phyloP scores from a whole-genome alignment of 2,797 vertebrate genomes.

The Sciurus vulgaris region DNA sequence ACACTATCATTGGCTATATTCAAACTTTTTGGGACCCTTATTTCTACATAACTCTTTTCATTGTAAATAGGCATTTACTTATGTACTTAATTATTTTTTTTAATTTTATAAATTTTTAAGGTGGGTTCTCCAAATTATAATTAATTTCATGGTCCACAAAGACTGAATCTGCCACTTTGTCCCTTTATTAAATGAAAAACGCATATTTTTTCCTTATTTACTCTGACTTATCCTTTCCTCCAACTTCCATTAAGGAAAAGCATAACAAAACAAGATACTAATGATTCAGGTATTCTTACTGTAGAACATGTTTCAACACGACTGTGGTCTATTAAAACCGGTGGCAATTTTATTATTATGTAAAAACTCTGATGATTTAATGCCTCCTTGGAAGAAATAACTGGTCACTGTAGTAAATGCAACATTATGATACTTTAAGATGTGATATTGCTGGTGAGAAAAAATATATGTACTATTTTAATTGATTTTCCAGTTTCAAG shows the following conservation, averaged over 20 bases:
- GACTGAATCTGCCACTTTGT: neutral
- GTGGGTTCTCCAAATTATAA: neutral
- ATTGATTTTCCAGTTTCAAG: slow-evolving; percentile 47
- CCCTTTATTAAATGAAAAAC: neutral
- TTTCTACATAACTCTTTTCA: neutral
- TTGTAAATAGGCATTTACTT: slow-evolving; percentile 20
- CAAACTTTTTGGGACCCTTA: neutral
- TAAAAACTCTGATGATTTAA: slow-evolving; percentile 25
- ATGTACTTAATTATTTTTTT: neutral
- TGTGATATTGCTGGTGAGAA: neutral
- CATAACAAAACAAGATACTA: neutral
- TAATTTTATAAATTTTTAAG: neutral
- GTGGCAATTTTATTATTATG: neutral
- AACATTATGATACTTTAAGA: neutral
- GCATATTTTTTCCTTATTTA: neutral
- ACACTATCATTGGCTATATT: neutral
- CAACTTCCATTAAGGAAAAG: slow-evolving; percentile 41
- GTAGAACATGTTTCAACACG: neutral
- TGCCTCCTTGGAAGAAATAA: slow-evolving; percentile 35
- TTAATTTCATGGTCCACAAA: neutral
- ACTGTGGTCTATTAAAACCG: slow-evolving; percentile 17
- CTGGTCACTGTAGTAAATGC: neutral
- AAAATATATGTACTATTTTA: slow-evolving; percentile 18
- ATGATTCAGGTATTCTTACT: neutral
- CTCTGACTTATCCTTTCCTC: neutral